Percentiles rank a stretch among this genome's conserved stretches.
Evolutionary conservation across 2,113 vertebrate species (phyloP).

Genomic region (Phrynosoma platyrhinos): DNA sequence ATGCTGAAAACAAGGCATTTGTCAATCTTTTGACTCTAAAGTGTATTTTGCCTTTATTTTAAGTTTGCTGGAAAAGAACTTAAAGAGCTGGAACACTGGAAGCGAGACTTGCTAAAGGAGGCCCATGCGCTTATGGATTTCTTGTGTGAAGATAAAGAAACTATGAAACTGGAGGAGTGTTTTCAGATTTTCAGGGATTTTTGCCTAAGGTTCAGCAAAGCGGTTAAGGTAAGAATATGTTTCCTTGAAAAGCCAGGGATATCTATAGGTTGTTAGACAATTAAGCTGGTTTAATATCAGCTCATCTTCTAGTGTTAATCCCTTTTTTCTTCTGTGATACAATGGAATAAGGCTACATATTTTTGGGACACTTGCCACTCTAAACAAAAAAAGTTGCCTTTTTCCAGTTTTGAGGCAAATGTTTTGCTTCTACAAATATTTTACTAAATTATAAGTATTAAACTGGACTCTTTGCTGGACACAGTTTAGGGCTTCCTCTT

Average conservation of each 20-base stretch:
- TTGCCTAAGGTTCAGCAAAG: conserved; percentile 92
- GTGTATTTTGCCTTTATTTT: conserved; percentile 22
- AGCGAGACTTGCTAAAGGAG: conserved; percentile 85
- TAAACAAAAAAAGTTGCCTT: neutral
- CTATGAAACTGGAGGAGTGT: conserved; percentile 95
- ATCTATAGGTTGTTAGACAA: neutral
- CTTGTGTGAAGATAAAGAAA: conserved; percentile 98
- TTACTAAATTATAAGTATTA: neutral
- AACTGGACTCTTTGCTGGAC: neutral
- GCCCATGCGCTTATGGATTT: conserved; percentile 94
- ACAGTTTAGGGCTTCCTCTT: neutral
- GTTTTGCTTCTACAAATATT: neutral
- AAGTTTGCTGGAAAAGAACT: conserved; percentile 88
- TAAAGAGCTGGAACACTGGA: conserved; percentile 86
- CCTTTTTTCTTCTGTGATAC: neutral
- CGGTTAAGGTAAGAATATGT: conserved; percentile 86
- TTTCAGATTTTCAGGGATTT: conserved; percentile 98
- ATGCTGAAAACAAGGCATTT: neutral
- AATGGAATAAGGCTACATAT: too few relatives aligned
- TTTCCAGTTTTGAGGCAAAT: neutral
- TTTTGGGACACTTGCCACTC: neutral
- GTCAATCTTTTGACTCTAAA: neutral
- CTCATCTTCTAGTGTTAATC: neutral
- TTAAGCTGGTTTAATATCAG: neutral
- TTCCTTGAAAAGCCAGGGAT: neutral